A percentile compares a stretch with the other conserved stretches of the same genome.
Evolutionary conservation across 2,797 vertebrate genomes (phyloP).

Genomic region (Ptychadena robeensis): DNA sequence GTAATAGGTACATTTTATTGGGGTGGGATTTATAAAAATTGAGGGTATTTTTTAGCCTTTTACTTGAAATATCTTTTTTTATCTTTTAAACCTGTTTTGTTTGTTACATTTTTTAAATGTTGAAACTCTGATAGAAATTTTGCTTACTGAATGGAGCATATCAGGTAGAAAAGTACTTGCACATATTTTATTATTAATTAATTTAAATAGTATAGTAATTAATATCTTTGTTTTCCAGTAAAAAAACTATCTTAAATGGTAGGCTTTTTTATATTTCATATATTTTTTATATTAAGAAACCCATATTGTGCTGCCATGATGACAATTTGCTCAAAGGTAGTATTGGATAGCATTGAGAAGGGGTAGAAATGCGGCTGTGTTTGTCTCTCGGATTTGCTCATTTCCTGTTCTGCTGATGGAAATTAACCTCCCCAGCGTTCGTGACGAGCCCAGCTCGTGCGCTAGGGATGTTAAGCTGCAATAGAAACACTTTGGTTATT

Average conservation of each 20-base stretch:
- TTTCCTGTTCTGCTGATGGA: too few relatives aligned
- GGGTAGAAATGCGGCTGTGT: too few relatives aligned
- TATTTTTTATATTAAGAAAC: background rate
- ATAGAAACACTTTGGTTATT: background rate
- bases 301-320: background rate
- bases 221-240: background rate
- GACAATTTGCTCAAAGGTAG: background rate
- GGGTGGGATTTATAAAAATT: background rate
- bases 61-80: background rate
- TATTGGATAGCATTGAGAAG: background rate
- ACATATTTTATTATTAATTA: conserved; percentile 2
- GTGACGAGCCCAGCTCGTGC: too few relatives aligned
- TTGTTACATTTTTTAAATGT: background rate
- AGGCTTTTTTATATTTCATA: background rate
- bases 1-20: background rate
- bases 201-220: conserved; percentile 1
- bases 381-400: too few relatives aligned
- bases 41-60: background rate
- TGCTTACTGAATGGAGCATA: background rate
- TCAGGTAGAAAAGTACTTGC: background rate
- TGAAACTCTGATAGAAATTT: background rate
- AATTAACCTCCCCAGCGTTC: too few relatives aligned
- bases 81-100: background rate
- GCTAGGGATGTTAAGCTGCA: too few relatives aligned
- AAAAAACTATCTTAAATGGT: background rate